These are phyloP conservation scores for Habroteleia sp. DNA, from an alignment of 2,888 invertebrate species.

Conservation along the genomic window DNA sequence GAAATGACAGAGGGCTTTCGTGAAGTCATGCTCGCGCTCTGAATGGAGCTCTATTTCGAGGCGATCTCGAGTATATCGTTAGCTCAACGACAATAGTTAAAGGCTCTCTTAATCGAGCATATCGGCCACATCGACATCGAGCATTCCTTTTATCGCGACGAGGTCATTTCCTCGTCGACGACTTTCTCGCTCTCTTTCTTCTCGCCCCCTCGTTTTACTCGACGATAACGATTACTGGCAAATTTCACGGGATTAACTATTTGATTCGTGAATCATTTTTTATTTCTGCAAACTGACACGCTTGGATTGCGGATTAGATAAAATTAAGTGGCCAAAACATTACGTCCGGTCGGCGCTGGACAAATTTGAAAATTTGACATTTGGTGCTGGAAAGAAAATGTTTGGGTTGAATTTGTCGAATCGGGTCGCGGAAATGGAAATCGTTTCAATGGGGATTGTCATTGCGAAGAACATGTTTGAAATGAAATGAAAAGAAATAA, in stretches of 20 bases:
- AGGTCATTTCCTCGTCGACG: conserved; percentile 54
- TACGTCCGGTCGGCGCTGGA: too few relatives aligned
- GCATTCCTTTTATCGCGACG: conserved; percentile 57
- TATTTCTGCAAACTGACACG: too few relatives aligned
- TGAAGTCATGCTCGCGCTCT: conserved; percentile 57
- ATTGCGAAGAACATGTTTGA: too few relatives aligned
- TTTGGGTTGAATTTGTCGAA: too few relatives aligned
- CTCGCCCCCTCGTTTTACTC: conserved; percentile 5
- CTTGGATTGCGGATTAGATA: too few relatives aligned
- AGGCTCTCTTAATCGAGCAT: conserved; percentile 63
- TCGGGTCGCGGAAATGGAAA: too few relatives aligned
- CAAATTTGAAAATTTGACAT: too few relatives aligned
- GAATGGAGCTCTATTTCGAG: conserved; percentile 60
- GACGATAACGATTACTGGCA: not conserved
- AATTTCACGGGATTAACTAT: not conserved
- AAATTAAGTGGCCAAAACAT: too few relatives aligned
- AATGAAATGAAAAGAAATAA: too few relatives aligned
- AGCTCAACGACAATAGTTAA: conserved; percentile 64
- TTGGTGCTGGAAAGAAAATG: too few relatives aligned
- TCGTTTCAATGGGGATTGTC: too few relatives aligned
- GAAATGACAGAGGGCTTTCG: conserved; percentile 66
- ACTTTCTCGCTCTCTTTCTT: conserved; percentile 22
- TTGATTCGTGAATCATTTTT: too few relatives aligned
- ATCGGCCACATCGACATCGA: conserved; percentile 62
- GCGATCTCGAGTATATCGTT: conserved; percentile 62